These are phyloP conservation scores for Pristionchus japonicus DNA, from an alignment of 2,888 invertebrate genomes.

Conservation along the genomic window DNA sequence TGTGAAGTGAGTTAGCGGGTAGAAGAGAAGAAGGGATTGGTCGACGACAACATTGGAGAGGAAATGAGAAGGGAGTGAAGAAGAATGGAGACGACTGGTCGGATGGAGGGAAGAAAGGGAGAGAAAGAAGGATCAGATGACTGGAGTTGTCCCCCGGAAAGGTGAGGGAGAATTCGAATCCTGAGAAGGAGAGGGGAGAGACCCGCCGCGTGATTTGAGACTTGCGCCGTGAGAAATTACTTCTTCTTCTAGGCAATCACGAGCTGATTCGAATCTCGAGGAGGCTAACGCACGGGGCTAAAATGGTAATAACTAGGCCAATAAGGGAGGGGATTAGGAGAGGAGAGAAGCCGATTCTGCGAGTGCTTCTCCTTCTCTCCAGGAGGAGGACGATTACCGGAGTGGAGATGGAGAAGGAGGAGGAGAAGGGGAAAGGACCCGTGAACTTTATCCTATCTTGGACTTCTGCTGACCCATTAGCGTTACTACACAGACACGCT, in stretches of 20 bases:
- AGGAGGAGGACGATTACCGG: background rate
- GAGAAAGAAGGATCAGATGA: background rate
- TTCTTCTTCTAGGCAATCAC: background rate
- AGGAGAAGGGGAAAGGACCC: constrained; percentile 10
- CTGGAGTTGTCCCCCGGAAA: constrained; percentile 1
- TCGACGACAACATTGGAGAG: background rate
- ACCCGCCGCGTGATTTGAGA: background rate
- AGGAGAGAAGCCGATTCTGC: background rate
- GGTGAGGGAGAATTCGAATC: background rate
- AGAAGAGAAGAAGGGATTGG: background rate
- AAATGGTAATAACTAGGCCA: background rate
- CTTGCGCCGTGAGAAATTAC: background rate
- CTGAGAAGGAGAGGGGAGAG: background rate
- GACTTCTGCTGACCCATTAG: too few species aligned
- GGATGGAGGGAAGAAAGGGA: background rate
- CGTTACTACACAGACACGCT: background rate
- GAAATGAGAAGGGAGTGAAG: background rate
- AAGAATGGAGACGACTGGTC: background rate
- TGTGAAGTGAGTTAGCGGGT: constrained; percentile 10
- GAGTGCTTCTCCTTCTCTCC: background rate
- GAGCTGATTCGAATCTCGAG: too few species aligned
- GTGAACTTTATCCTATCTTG: background rate
- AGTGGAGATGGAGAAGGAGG: background rate
- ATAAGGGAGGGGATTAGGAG: background rate
- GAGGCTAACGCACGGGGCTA: background rate